Percentiles rank a stretch among this genome's conserved stretches.
phyloP scores from a whole-genome alignment of 1,140 invertebrate genomes.

The Drosophila grimshawi region DNA sequence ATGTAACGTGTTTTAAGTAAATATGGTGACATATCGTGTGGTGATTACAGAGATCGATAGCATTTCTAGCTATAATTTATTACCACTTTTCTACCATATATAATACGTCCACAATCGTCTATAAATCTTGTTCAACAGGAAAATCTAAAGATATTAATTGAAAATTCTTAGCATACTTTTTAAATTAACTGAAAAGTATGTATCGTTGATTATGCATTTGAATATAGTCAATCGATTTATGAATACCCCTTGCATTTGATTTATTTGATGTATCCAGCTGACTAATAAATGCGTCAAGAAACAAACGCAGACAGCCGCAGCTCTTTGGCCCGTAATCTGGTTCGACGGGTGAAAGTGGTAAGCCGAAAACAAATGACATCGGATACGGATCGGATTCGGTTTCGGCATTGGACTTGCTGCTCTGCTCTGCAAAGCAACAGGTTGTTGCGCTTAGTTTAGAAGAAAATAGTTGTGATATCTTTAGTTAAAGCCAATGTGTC shows the following conservation, averaged over 20 bases:
- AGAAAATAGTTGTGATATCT: too few relatives aligned
- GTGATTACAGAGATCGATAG: too few relatives aligned
- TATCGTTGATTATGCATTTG: constrained; percentile 9
- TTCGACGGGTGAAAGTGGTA: constrained; percentile 69
- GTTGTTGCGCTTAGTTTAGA: not conserved
- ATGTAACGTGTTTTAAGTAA: too few relatives aligned
- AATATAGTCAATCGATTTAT: constrained; percentile 7
- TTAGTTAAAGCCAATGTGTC: too few relatives aligned
- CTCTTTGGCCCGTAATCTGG: constrained; percentile 17
- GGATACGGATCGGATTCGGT: not conserved
- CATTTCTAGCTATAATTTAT: too few relatives aligned
- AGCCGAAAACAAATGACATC: constrained; percentile 55
- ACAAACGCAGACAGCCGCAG: not conserved
- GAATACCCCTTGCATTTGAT: constrained; percentile 14
- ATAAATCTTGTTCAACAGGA: not conserved
- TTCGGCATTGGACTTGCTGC: not conserved
- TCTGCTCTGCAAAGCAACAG: too few relatives aligned
- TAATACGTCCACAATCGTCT: too few relatives aligned
- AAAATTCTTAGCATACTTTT: constrained; percentile 13
- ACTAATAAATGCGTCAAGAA: constrained; percentile 3
- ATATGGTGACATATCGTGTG: too few relatives aligned
- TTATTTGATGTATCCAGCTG: constrained; percentile 8
- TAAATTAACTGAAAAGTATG: not conserved
- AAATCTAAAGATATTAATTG: constrained; percentile 10
- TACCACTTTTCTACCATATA: not conserved